Evolutionary conservation across 2,888 invertebrate genomes (phyloP).

Genomic region (Strigamia maritima): DNA sequence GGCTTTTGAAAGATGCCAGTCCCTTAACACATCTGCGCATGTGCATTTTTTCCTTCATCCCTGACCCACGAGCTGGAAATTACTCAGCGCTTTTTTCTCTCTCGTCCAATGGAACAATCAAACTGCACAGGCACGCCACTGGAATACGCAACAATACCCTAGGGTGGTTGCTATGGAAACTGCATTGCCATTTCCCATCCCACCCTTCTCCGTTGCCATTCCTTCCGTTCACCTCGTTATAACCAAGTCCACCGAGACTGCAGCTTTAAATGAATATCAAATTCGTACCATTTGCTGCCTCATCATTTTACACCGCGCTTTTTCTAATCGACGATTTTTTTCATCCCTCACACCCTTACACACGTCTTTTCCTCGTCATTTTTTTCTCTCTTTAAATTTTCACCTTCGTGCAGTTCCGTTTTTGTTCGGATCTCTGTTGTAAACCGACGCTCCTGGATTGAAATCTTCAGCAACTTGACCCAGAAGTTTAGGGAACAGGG

Average conservation of each 20-base stretch:
- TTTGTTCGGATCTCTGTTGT: conserved; percentile 83
- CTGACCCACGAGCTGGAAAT: conserved; percentile 34
- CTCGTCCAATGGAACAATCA: conserved; percentile 31
- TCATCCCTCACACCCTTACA: neutral
- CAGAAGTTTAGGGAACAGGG: conserved; percentile 89
- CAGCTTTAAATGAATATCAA: conserved; percentile 30
- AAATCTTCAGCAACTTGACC: conserved; percentile 86
- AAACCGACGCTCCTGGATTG: conserved; percentile 78
- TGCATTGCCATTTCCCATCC: conserved; percentile 26
- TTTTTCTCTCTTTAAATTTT: conserved; percentile 38
- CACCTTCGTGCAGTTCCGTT: conserved; percentile 82
- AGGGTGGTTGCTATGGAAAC: conserved; percentile 28
- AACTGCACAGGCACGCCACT: conserved; percentile 32
- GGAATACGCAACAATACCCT: conserved; percentile 32
- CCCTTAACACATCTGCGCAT: conserved; percentile 21
- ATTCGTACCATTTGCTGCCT: conserved; percentile 32
- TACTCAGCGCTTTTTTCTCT: conserved; percentile 27
- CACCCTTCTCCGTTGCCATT: conserved; percentile 28
- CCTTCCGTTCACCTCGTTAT: conserved; percentile 22
- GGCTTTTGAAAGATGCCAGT: conserved; percentile 15
- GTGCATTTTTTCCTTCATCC: conserved; percentile 9
- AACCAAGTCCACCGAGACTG: conserved; percentile 11
- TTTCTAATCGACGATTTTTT: conserved; percentile 6
- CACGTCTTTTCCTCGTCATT: neutral
- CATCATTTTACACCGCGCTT: conserved; percentile 21